These are phyloP conservation scores for Phymorhynchus buccinoides DNA, from an alignment of 1,140 invertebrate species.

Conservation along the genomic window DNA sequence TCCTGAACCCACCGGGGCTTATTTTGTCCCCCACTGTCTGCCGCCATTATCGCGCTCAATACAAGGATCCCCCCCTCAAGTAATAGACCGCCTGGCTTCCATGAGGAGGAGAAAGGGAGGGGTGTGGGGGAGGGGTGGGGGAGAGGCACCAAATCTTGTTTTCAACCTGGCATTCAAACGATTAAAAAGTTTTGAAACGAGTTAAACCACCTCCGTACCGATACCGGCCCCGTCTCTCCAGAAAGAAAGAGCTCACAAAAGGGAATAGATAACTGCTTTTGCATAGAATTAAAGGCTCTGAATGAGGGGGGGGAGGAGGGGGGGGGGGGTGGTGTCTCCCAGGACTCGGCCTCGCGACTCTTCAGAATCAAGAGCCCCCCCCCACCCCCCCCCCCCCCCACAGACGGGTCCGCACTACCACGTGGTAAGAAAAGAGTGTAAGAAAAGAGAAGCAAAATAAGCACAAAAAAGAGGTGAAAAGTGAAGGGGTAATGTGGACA, in stretches of 20 bases:
- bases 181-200: conserved; percentile 20
- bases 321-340: not conserved
- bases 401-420: not conserved
- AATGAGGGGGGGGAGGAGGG: not conserved
- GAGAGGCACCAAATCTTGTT: not conserved
- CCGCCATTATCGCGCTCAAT: conserved; percentile 5
- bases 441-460: too few relatives aligned
- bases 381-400: too few relatives aligned
- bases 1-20: not conserved
- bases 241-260: not conserved
- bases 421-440: not conserved
- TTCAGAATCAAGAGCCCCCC: not conserved
- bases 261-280: conserved; percentile 10
- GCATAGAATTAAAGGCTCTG: not conserved
- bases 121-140: too few relatives aligned
- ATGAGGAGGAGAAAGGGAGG: not conserved
- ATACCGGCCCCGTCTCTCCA: not conserved
- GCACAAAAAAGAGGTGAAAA: too few relatives aligned
- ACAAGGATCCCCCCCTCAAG: not conserved
- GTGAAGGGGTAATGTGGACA: too few relatives aligned
- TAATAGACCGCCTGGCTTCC: not conserved
- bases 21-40: not conserved
- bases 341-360: not conserved
- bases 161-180: not conserved
- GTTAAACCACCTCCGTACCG: not conserved